These are phyloP conservation scores for Julus scanicus DNA, from an alignment of 2,888 invertebrate species.

Conservation along the genomic window DNA sequence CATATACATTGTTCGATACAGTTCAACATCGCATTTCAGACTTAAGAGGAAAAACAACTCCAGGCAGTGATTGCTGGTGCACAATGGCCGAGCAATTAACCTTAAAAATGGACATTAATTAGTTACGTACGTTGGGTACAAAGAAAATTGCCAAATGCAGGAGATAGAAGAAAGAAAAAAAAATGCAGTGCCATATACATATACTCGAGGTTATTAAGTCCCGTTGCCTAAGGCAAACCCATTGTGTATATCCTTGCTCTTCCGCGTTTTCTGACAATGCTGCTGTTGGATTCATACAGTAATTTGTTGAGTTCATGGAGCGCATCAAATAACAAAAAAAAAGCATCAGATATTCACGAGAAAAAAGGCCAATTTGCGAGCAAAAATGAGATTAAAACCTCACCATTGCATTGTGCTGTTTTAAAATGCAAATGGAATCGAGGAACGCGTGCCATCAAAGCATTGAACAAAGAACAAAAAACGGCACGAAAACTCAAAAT, in stretches of 20 bases:
- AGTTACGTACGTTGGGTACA: background rate
- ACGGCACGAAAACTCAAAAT: too few relatives aligned
- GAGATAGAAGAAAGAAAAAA: background rate
- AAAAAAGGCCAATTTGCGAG: background rate
- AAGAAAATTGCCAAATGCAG: background rate
- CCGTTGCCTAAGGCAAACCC: background rate
- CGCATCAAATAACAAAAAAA: conserved; percentile 15
- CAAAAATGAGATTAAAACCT: background rate
- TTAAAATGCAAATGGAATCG: background rate
- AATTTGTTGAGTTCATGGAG: background rate
- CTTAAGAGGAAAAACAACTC: background rate
- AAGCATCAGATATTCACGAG: background rate
- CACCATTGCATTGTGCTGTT: background rate
- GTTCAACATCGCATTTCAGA: background rate
- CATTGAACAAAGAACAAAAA: too few relatives aligned
- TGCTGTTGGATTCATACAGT: background rate
- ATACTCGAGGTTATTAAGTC: background rate
- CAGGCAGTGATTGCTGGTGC: background rate
- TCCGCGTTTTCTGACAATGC: conserved; percentile 5
- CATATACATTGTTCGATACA: background rate
- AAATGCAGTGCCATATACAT: background rate
- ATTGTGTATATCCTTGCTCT: background rate
- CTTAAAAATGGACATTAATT: conserved; percentile 12
- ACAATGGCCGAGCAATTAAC: background rate
- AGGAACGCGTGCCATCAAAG: background rate